Base-by-base conservation (phyloP, 2,888 invertebrate species). In the Eumacrocentrus americanus region DNA sequence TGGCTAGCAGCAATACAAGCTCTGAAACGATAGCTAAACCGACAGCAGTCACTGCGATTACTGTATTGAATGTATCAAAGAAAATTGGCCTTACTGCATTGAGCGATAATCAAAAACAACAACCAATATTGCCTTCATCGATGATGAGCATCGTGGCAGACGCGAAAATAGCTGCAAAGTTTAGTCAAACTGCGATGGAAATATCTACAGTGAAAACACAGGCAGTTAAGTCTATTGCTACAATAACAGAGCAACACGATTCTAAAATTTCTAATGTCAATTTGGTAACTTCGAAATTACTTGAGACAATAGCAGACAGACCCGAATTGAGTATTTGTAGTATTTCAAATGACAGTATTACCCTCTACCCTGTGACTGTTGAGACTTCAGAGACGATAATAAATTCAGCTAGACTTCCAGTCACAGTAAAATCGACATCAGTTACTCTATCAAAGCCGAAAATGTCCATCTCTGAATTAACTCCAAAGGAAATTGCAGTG, bases 101-200 rank as follows among this genome's bases (percentile, higher is more conserved):
- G n/a, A 58, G 63, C 2, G 72, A 71, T 7, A 68, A 59, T 64
- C 64, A 69, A 48, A 72, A 72, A 58, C 67, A 72, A 58, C 67
- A 67, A 60, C 55, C 58, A 16, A 61, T 58, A 34, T 50, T 70
- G 35, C 62, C 71, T 3, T 62, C 72, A 0, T 46, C 18, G 22
- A 72, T 77, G 72, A 73, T 73, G 0, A 74, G 69, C 14, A 75
- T 77, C 38, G 76, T 76, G 2, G 66, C 72, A 0, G 79, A 79
- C 51, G 73, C 75, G 1, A 80, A 80, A 65, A 74, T 78, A 25
- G 74, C 75, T 0, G 73, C 75, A 0, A 73, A 76, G 60, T 66
- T 78, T 5, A 75, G 70, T 29, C 73, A 77, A 37, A 71, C 73
- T 2, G 56, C 64, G 4, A 58, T 61, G 38, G 61, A 61, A 29